Evolutionary conservation across 2,888 invertebrate species (phyloP).

Genomic region (Lepidonotus clava): DNA sequence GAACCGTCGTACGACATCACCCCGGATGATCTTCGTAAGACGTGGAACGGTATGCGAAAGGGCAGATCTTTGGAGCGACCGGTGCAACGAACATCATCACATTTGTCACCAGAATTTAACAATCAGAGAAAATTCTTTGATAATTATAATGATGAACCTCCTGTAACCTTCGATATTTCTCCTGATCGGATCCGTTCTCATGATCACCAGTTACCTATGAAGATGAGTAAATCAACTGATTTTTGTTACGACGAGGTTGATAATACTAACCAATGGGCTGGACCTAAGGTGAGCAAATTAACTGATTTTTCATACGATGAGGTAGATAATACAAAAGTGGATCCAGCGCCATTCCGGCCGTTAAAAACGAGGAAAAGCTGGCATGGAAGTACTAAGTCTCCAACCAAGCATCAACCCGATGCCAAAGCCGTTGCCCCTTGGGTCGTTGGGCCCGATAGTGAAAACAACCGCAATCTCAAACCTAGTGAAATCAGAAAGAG

Average conservation of each 20-base stretch:
- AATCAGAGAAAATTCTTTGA: too few species aligned
- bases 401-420: not conserved
- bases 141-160: too few species aligned
- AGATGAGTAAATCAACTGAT: constrained; percentile 17
- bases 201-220: not conserved
- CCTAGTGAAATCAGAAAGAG: constrained; percentile 40
- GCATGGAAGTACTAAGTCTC: constrained; percentile 30
- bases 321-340: not conserved
- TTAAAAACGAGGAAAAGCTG: constrained; percentile 13
- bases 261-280: too few species aligned
- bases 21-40: not conserved
- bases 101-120: too few species aligned
- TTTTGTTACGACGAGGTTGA: not conserved
- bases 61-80: constrained; percentile 8
- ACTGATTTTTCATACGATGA: not conserved
- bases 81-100: too few species aligned
- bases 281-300: too few species aligned
- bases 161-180: not conserved
- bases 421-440: not conserved
- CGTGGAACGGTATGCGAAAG: not conserved
- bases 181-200: not conserved
- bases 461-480: not conserved
- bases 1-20: constrained; percentile 38
- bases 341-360: not conserved
- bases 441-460: not conserved